Base-by-base conservation (phyloP, 2,888 invertebrate genomes). In the Atethmia centrago region DNA sequence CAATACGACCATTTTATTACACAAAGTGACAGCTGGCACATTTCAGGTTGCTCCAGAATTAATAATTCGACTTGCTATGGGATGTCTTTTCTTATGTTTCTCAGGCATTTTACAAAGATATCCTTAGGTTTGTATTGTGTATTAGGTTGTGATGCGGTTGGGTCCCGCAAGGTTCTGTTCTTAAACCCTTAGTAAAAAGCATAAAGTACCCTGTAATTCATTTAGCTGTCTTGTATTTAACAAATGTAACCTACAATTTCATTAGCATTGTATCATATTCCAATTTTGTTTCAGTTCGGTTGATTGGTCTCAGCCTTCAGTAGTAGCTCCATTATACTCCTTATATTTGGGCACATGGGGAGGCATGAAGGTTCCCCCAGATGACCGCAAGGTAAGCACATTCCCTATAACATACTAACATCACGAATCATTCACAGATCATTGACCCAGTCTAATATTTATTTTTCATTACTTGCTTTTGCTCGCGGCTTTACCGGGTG, bases 301-400 rank as follows among this genome's bases (percentile, higher is more conserved):
- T 45, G 98, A 99, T 90, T 99, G 99, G 98, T 97, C 97, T 55
- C 97, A 97, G 77, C 94, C 97, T 3, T 95, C 97, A 31, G 96
- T 98, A 5, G 97, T 98, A 3, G 96, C 97, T 59, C 98, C 98
- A 3, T 93, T 99, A n/a, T 99, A 98, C 90, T 96, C 97, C 0
- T 94, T 99, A 49, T 99, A 98, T 90, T 94, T 98, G 88, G 98
- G 98, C 16, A 97, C 97, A 14, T 97, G 97, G 91, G 94, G 96
- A 79, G 95, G 96, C 28, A 88, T 97, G 91, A 95, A 97, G 89
- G 93, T 96, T 42, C 94, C 96, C 0, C 98, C 96, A 7, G 98
- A 98, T 84, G 97, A 97, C 84, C 98, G 97, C 88, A 97, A 98
- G 90, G 96, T 95, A 90, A 51, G 42, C 3, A 19, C 4, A 25